Evolutionary conservation across 2,888 invertebrate genomes (phyloP), one percentile per base, ranked within the genome.

Genomic region (Cyclophora punctaria): DNA sequence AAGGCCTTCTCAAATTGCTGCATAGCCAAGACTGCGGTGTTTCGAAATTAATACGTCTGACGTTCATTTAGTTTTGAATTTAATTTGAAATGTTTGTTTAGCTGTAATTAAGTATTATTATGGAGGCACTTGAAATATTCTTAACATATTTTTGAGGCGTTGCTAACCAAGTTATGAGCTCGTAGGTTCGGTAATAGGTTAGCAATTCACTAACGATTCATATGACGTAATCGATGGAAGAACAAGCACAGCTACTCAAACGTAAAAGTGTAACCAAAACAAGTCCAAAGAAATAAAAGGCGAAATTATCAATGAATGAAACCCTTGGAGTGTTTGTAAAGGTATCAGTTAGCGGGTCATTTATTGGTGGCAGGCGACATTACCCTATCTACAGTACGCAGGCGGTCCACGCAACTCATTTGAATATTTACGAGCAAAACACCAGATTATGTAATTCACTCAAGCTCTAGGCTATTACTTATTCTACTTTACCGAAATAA

Each of bases 11-110:
- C 70, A 79, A 80, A 81, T 83, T 82, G 75, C 85, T 86, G 87
- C 87, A 88, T 86, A 81, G 75, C 81, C 78, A 75, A 65, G 73
- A 86, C 81, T 85, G 86, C 87, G 85, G 86, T 73, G 80, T 83
- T 83, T 78, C 77, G 73, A 78, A 77, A 79, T 80, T 80, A 80
- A 80, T 81, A 79, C 69, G 68, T 72, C 71, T 73, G 68, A 73
- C 69, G 63, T 66, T 67, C 64, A 68, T 73, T 73, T 74, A 67
- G 71, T 67, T 70, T 64, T 47, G 46, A 37, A 37, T 37, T 37
- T 37, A 37, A 37, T 37, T 37, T 37, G 37, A 2, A 37, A 37
- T 4, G 37, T 52, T 47, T 55, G 50, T 48, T 46, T 49, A 49
- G 37, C 37, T 37, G 5, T 37, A 37, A 37, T 37, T 37, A 20